Conservation (phyloP, 2,113 vertebrate genomes). For the Oophaga pumilio region DNA sequence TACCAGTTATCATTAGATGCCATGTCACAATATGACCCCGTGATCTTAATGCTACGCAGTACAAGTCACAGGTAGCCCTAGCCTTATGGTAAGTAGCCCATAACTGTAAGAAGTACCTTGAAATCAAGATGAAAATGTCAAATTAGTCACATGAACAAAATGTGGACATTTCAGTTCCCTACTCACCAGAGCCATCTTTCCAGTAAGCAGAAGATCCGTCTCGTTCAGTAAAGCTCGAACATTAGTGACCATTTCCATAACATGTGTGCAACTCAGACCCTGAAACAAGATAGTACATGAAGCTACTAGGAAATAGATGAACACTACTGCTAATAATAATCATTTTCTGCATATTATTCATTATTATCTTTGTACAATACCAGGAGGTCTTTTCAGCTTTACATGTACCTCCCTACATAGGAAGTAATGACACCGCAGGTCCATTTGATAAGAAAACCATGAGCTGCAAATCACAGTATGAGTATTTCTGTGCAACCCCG, state of each 20-base stretch:
- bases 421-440: too few relatives aligned
- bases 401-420: neutral
- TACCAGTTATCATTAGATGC: too few relatives aligned
- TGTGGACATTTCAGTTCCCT: constrained; percentile 25
- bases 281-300: constrained; percentile 61
- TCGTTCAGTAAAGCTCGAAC: constrained; percentile 91
- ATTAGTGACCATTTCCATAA: constrained; percentile 89
- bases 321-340: neutral
- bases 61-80: too few relatives aligned
- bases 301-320: neutral
- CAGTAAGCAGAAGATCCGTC: constrained; percentile 88
- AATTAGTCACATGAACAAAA: neutral
- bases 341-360: neutral
- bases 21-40: too few relatives aligned
- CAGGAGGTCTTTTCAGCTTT: neutral
- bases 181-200: constrained; percentile 92
- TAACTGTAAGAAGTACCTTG: neutral
- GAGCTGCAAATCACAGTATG: neutral
- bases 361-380: neutral
- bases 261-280: constrained; percentile 83
- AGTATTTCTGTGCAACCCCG: too few relatives aligned
- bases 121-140: neutral
- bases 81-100: neutral
- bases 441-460: too few relatives aligned
- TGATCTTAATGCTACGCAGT: too few relatives aligned